These are phyloP conservation scores for Drosophila nr. perissopoda DNA, from an alignment of 2,888 invertebrate genomes.

Conservation along the genomic window DNA sequence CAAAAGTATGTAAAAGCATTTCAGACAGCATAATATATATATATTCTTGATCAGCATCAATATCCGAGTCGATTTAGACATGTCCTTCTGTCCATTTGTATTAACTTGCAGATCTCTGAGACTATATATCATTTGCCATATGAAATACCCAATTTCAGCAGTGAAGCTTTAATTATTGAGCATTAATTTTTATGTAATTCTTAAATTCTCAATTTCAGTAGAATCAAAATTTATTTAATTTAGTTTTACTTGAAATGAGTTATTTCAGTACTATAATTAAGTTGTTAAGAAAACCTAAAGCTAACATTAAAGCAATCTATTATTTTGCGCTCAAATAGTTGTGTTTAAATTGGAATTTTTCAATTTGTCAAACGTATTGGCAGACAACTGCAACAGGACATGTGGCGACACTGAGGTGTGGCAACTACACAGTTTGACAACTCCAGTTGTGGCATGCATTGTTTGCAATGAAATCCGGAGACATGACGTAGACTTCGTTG, in stretches of 20 bases:
- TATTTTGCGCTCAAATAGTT: conserved; percentile 44
- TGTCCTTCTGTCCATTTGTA: background rate
- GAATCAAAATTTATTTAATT: background rate
- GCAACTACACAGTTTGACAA: background rate
- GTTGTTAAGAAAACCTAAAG: background rate
- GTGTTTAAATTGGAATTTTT: conserved; percentile 74
- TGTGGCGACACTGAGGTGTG: conserved; percentile 33
- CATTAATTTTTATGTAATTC: background rate
- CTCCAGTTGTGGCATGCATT: conserved; percentile 60
- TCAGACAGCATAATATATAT: background rate
- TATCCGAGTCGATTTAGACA: background rate
- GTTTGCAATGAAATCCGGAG: conserved; percentile 56
- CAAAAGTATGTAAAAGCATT: background rate
- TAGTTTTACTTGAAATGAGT: background rate
- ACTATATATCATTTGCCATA: background rate
- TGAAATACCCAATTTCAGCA: background rate
- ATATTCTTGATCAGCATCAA: background rate
- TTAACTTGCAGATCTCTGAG: background rate
- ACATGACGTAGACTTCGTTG: conserved; percentile 6
- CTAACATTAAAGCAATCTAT: background rate
- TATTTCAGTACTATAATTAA: background rate
- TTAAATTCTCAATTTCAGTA: background rate
- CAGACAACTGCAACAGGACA: conserved; percentile 37
- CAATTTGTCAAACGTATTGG: conserved; percentile 63
- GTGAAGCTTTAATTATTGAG: background rate